Evolutionary conservation across 2,888 invertebrate genomes (phyloP).

Genomic region (Elmis aenea): DNA sequence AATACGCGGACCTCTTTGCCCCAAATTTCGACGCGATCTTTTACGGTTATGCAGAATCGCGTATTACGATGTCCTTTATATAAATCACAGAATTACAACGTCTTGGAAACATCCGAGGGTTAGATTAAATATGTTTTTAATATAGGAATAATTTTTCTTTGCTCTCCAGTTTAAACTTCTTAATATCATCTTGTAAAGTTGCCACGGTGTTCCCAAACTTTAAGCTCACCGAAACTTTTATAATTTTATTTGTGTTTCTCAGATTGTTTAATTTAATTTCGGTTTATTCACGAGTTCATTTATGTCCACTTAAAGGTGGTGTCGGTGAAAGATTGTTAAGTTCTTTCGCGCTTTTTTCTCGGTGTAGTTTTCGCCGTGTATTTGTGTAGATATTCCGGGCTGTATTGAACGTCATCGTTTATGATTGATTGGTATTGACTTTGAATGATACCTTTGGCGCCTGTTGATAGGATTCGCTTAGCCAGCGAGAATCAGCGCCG

Average conservation of each 20-base stretch:
- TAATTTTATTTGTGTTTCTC: slow-evolving; percentile 8
- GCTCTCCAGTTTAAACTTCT: not conserved
- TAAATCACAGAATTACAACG: too few species aligned
- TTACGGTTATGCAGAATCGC: too few species aligned
- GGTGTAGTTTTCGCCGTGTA: too few species aligned
- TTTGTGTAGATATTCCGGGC: not conserved
- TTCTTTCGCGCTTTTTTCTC: too few species aligned
- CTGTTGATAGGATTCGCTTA: slow-evolving; percentile 20
- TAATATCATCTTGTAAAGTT: slow-evolving; percentile 6
- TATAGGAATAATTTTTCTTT: slow-evolving; percentile 12
- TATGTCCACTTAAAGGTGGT: too few species aligned
- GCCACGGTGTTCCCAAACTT: too few species aligned
- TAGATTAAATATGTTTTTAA: slow-evolving; percentile 14
- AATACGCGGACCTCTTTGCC: too few species aligned
- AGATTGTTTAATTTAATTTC: slow-evolving; percentile 8
- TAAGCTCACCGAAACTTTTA: too few species aligned
- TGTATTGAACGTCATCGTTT: slow-evolving; percentile 19
- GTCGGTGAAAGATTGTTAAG: too few species aligned
- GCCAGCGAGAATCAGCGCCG: too few species aligned
- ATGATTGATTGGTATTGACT: slow-evolving; percentile 23
- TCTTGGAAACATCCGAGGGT: slow-evolving; percentile 7
- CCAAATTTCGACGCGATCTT: too few species aligned
- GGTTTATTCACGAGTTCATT: slow-evolving; percentile 7
- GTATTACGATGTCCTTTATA: too few species aligned
- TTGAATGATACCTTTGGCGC: slow-evolving; percentile 18